These are phyloP conservation scores for Cremastobaeus sp. DNA, from an alignment of 2,888 invertebrate species.

Conservation along the genomic window DNA sequence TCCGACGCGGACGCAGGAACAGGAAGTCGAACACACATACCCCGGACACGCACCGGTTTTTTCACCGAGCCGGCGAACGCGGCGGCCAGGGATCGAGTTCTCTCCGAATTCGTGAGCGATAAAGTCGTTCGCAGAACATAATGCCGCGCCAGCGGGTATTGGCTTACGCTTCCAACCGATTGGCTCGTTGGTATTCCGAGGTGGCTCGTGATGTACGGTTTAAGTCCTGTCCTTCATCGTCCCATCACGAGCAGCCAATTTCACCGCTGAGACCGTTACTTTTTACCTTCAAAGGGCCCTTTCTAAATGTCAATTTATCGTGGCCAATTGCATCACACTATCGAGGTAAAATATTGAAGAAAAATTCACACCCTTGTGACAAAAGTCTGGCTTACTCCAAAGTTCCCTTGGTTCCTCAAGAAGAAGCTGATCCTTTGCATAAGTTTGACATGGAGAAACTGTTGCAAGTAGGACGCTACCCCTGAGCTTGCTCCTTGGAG, in stretches of 20 bases:
- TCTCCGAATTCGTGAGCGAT: constrained; percentile 64
- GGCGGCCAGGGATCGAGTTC: constrained; percentile 65
- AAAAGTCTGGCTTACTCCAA: too few species aligned
- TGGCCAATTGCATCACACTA: too few species aligned
- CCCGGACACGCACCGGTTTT: constrained; percentile 61
- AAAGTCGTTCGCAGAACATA: constrained; percentile 64
- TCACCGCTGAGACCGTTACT: constrained; percentile 29
- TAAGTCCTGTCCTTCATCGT: constrained; percentile 44
- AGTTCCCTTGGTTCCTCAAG: too few species aligned
- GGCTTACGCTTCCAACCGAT: constrained; percentile 76
- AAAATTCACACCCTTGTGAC: too few species aligned
- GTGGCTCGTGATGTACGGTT: constrained; percentile 49
- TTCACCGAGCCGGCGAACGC: constrained; percentile 58
- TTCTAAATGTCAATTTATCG: neutral
- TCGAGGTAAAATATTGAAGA: too few species aligned
- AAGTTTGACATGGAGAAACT: too few species aligned
- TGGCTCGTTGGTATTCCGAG: constrained; percentile 73
- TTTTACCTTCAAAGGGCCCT: constrained; percentile 3
- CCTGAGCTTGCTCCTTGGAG: too few species aligned
- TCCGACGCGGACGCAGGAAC: constrained; percentile 76
- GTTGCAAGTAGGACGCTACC: too few species aligned
- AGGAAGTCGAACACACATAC: constrained; percentile 72
- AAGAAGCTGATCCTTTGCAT: too few species aligned
- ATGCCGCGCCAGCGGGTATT: constrained; percentile 67
- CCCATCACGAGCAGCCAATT: constrained; percentile 42